Percentiles rank a stretch among this genome's conserved stretches.
Evolutionary conservation across 1,140 invertebrate genomes (phyloP).

Genomic region (Heliothis virescens): DNA sequence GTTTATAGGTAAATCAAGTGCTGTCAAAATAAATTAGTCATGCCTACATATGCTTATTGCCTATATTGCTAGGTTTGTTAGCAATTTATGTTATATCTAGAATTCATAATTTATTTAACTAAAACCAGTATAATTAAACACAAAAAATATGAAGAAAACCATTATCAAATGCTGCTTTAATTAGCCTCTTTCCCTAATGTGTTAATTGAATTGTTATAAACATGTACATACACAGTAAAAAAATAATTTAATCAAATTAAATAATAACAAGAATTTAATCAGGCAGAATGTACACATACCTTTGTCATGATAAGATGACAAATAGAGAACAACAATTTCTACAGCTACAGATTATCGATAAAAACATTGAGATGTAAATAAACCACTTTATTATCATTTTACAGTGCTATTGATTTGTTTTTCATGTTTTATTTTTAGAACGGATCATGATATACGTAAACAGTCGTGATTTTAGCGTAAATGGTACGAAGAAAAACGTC

Average conservation of each 20-base stretch:
- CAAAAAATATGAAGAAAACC: neutral
- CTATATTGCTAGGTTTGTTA: too few relatives aligned
- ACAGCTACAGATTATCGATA: neutral
- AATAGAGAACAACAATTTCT: conserved; percentile 13
- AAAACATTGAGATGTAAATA: conserved; percentile 35
- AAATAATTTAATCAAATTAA: neutral
- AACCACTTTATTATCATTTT: conserved; percentile 33
- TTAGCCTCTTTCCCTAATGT: neutral
- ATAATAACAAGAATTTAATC: conserved; percentile 24
- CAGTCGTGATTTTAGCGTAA: conserved; percentile 42
- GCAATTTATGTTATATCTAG: too few relatives aligned
- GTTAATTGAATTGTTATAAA: neutral
- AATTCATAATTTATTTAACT: too few relatives aligned
- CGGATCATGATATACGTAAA: conserved; percentile 53
- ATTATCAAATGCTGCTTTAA: neutral
- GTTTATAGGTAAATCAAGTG: neutral
- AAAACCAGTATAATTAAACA: neutral
- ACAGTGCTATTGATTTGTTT: conserved; percentile 24
- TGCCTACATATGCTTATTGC: too few relatives aligned
- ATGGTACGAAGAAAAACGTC: conserved; percentile 26
- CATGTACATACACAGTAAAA: neutral
- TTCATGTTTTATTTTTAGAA: conserved; percentile 59
- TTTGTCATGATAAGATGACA: conserved; percentile 37
- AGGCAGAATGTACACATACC: conserved; percentile 28
- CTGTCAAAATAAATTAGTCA: neutral